Evolutionary conservation across 2,113 vertebrate species (phyloP), one percentile per base, ranked within the genome.

Genomic region (Hippocampus abdominalis): DNA sequence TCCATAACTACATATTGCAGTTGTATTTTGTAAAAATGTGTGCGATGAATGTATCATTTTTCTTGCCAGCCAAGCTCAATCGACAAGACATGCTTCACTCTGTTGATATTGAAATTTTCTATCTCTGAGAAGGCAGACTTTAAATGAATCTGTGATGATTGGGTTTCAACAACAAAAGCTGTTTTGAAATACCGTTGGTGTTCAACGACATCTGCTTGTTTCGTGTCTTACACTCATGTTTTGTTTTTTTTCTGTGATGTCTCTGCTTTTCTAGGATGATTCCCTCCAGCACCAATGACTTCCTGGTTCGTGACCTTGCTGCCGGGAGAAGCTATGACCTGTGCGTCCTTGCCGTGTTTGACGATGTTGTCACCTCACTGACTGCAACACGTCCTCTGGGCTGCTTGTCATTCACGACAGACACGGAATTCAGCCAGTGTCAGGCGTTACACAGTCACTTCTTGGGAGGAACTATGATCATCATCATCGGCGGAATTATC

Each of bases 391-490:
- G 93, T 0, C 92, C 91, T 0, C 78, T 98, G 36, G 96, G 96
- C 42, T 98, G 96, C 1, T 81, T 90, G 73, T 92, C 72, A 68
- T 98, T 98, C 79, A 91, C 93, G 18, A 98, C 95, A 0, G 93
- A 93, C 48, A 92, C 94, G 0, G 93, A 94, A 1, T 91, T 90
- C 85, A 93, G 87, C 71, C 95, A 94, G 2, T 97, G 95, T 74
- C 92, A 94, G 1, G 93, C 93, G 1, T 89, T 96, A 0, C 96
- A 93, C 8, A 94, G 95, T 0, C 96, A 97, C 71, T 95, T 98
- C 70, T 89, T 96, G 7, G 96, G 96, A 0, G 96, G 96, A 0
- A 98, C 96, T 6, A 96, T 98, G 94, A 98, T 98, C 89, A 98
- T 98, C 83, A 94, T 96, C 39, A 94, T 98, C 0, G 96, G 96